phyloP scores from a whole-genome alignment of 2,888 invertebrate species.

The Bursaphelenchus okinawaensis region DNA sequence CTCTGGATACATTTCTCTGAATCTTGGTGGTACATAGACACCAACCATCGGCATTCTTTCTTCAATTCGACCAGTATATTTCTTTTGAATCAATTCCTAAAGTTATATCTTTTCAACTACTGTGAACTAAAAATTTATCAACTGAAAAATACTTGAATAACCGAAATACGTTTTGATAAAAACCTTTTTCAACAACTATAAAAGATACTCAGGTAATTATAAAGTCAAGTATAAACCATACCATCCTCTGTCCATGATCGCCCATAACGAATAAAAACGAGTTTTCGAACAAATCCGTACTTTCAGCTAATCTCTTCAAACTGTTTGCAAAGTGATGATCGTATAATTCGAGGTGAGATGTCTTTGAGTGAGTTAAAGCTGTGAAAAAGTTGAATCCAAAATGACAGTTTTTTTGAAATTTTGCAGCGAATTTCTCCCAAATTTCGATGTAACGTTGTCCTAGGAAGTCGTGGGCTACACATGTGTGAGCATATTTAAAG shows the following conservation, averaged over 20 bases:
- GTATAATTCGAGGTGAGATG: slow-evolving; percentile 49
- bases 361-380: slow-evolving; percentile 58
- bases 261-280: slow-evolving; percentile 55
- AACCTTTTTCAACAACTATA: too few species aligned
- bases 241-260: slow-evolving; percentile 61
- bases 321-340: slow-evolving; percentile 21
- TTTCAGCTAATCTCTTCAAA: slow-evolving; percentile 21
- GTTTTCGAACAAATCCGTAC: slow-evolving; percentile 29
- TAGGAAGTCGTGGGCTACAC: slow-evolving; percentile 30
- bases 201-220: too few species aligned
- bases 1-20: slow-evolving; percentile 44
- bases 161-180: too few species aligned
- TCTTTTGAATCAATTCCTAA: slow-evolving; percentile 54
- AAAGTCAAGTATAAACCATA: slow-evolving; percentile 16
- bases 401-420: slow-evolving; percentile 16
- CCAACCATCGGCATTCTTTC: slow-evolving; percentile 60
- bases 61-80: slow-evolving; percentile 59
- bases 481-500: slow-evolving; percentile 14
- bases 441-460: slow-evolving; percentile 35
- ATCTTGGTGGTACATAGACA: slow-evolving; percentile 57
- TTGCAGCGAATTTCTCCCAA: slow-evolving; percentile 49
- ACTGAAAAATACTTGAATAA: too few species aligned
- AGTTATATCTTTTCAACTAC: not conserved
- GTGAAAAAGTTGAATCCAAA: slow-evolving; percentile 60
- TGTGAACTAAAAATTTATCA: not conserved